Percentiles rank a stretch among this genome's conserved stretches.
Evolutionary conservation across 2,888 invertebrate genomes (phyloP).

Genomic region (Sinohyriopsis cumingii): DNA sequence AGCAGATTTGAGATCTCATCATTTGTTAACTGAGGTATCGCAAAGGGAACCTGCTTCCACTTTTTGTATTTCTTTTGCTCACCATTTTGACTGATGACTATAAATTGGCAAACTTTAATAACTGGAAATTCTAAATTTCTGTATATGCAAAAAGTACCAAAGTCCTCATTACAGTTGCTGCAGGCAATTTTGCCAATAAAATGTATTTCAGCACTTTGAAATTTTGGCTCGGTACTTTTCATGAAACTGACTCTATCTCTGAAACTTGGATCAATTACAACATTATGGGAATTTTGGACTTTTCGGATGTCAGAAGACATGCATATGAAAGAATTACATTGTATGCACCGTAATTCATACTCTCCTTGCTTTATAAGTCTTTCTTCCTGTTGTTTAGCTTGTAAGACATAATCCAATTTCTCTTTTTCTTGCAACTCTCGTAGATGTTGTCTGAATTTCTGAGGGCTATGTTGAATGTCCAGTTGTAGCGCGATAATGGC

Average conservation of each 20-base stretch:
- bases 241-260: slow-evolving; percentile 7
- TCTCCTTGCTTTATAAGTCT: slow-evolving; percentile 16
- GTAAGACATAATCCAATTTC: slow-evolving; percentile 21
- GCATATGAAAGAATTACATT: slow-evolving; percentile 49
- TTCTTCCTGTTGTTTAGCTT: slow-evolving; percentile 6
- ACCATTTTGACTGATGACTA: slow-evolving; percentile 22
- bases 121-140: slow-evolving; percentile 30
- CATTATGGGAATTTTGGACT: slow-evolving; percentile 47
- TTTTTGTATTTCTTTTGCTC: slow-evolving; percentile 23
- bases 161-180: slow-evolving; percentile 20
- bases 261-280: slow-evolving; percentile 39
- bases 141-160: slow-evolving; percentile 30
- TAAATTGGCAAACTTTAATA: slow-evolving; percentile 27
- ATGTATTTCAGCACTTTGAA: slow-evolving; percentile 19
- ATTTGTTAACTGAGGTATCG: slow-evolving; percentile 20
- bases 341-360: slow-evolving; percentile 46
- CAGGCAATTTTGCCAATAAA: slow-evolving; percentile 29
- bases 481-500: slow-evolving; percentile 36
- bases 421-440: slow-evolving; percentile 30
- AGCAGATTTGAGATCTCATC: slow-evolving; percentile 11
- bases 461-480: slow-evolving; percentile 22
- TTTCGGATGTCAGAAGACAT: slow-evolving; percentile 44
- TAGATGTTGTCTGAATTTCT: slow-evolving; percentile 24
- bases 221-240: slow-evolving; percentile 9
- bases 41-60: slow-evolving; percentile 40